Base-by-base conservation (phyloP, 2,113 vertebrate species). In the Syngnathoides biaculeatus region DNA sequence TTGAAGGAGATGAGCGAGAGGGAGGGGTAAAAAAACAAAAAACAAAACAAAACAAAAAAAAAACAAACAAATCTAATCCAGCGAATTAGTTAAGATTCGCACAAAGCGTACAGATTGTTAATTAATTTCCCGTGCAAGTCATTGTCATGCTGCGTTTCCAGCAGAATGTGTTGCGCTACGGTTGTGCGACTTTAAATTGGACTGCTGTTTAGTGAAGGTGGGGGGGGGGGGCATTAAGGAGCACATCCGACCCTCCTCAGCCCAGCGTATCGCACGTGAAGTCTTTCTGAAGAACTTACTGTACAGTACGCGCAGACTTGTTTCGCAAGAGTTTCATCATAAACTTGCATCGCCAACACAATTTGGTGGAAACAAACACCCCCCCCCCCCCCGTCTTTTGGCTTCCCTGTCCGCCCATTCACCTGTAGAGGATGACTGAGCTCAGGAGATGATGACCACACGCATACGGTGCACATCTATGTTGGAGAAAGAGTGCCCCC, bases 81-180 rank as follows among this genome's bases (percentile, higher is more conserved):
- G 78, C 74, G 87, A 87, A 88, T 89, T 88, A 83, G 84, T 84
- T 84, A 77, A 86, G 75, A 83, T 84, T 78, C 39, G 11, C 82
- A 74, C 79, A 84, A 84, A 88, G 79, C 77, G 80, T 68, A 42
- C 70, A 71, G 84, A 85, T 81, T 39, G 72, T 73, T 88, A 87
- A 88, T 89, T 84, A 86, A 84, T 84, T 86, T 86, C 79, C 71
- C 67, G 62, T 22, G 27, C 67, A 58, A 57, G 73, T 72, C 60
- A 79, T 84, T 84, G 80, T 84, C 52, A 38, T 66, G 43, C 52
- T 11, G 5, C 13, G 8, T 52, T 52, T 22, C 48, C 48, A 10
- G 20, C 48, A 17, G 69, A 78, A 66, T 68, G 4, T 53, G 61
- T 45, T 38, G 40, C 27, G 2, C 47, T 10, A 22, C 11, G 13